Conservation (phyloP, 2,888 invertebrate species). For the Amblyjoppa fuscipennis region DNA sequence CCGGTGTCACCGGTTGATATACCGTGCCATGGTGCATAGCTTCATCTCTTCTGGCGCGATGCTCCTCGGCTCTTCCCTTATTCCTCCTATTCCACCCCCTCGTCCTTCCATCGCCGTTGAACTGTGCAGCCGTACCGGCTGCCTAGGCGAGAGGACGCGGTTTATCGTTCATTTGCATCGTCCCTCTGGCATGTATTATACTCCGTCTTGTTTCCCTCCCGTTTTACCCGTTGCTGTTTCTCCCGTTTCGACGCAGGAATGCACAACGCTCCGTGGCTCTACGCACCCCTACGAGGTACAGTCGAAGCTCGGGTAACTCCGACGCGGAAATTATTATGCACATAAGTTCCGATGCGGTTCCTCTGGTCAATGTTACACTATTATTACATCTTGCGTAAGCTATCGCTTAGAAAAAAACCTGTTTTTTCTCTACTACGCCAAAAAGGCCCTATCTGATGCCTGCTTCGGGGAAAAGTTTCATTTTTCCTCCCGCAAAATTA, state of each 20-base stretch:
- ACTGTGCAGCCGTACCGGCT: constrained; percentile 15
- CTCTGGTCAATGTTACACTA: no score
- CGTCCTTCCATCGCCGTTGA: constrained; percentile 14
- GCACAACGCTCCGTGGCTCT: neutral
- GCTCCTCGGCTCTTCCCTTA: constrained; percentile 18
- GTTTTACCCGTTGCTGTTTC: constrained; percentile 42
- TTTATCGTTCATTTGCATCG: constrained; percentile 81
- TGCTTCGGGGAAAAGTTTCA: no score
- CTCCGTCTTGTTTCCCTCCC: constrained; percentile 50
- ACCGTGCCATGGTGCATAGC: constrained; percentile 59
- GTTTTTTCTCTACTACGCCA: no score
- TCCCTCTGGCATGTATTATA: constrained; percentile 65
- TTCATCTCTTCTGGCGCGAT: constrained; percentile 25
- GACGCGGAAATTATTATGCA: no score
- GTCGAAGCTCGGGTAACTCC: no score
- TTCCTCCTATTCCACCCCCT: neutral
- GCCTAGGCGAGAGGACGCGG: constrained; percentile 72
- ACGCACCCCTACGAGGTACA: neutral
- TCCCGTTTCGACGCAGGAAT: constrained; percentile 30
- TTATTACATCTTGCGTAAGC: no score
- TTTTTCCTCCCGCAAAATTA: no score
- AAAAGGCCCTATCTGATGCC: no score
- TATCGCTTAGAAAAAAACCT: no score
- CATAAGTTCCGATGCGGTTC: no score
- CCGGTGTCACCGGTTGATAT: constrained; percentile 78